Conservation (phyloP, 2,888 invertebrate species). For the Thelaira solivaga region DNA sequence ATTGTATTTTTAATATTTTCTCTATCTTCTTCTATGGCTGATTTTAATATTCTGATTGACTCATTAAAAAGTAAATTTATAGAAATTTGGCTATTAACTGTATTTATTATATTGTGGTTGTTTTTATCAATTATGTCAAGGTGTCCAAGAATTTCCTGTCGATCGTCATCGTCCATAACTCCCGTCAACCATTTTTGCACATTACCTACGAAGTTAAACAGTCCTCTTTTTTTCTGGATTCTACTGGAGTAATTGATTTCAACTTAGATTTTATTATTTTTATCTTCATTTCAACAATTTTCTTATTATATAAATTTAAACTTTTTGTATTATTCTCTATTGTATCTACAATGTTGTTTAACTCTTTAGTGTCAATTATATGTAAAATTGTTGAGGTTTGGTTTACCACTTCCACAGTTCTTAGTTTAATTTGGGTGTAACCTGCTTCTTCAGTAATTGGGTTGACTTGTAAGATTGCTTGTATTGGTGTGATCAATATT, state of each 20-base stretch:
- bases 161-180: conserved; percentile 21
- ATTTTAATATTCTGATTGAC: conserved; percentile 31
- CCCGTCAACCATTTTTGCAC: conserved; percentile 23
- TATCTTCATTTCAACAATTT: conserved; percentile 30
- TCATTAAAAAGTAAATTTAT: conserved; percentile 55
- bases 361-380: conserved; percentile 19
- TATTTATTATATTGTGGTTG: conserved; percentile 27
- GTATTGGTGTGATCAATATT: not conserved
- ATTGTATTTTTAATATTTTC: conserved; percentile 13
- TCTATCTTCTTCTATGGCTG: conserved; percentile 30
- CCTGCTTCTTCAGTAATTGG: too few relatives aligned
- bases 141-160: conserved; percentile 31
- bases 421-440: too few relatives aligned
- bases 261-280: conserved; percentile 19
- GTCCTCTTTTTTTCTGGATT: conserved; percentile 8
- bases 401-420: not conserved
- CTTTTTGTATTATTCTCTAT: conserved; percentile 25
- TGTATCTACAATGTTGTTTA: conserved; percentile 4
- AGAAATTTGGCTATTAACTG: conserved; percentile 49
- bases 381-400: conserved; percentile 23
- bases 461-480: too few relatives aligned
- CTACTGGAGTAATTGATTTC: conserved; percentile 21
- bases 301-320: conserved; percentile 2
- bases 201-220: conserved; percentile 5
- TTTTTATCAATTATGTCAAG: conserved; percentile 15